Percentiles rank a stretch among this genome's conserved stretches.
Evolutionary conservation across 2,797 vertebrate genomes (phyloP).

Genomic region (Danio albolineatus): DNA sequence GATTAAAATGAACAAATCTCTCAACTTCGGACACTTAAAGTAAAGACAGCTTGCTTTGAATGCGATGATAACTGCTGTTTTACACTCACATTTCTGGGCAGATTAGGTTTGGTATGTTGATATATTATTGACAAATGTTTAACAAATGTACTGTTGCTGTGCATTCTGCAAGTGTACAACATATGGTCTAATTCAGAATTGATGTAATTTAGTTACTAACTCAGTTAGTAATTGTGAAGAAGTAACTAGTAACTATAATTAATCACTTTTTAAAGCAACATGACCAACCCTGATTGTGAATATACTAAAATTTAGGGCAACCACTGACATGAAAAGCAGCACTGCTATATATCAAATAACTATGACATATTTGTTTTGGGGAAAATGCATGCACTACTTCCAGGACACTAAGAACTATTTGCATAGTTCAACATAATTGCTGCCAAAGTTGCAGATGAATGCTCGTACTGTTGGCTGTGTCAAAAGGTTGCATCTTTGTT

Average conservation of each 20-base stretch:
- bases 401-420: not conserved
- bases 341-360: conserved; percentile 1
- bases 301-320: not conserved
- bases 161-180: too few species aligned
- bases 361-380: not conserved
- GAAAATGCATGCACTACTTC: not conserved
- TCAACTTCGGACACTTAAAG: not conserved
- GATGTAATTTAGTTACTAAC: too few species aligned
- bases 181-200: too few species aligned
- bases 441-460: conserved; percentile 15
- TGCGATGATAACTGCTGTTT: too few species aligned
- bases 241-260: too few species aligned
- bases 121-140: too few species aligned
- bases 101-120: too few species aligned
- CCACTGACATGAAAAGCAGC: not conserved
- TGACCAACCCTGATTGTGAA: not conserved
- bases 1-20: not conserved
- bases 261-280: too few species aligned
- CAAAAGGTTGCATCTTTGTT: not conserved
- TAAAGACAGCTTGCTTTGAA: too few species aligned
- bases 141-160: too few species aligned
- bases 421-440: conserved; percentile 13
- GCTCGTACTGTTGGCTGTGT: not conserved
- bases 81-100: too few species aligned
- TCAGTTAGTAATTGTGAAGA: too few species aligned